phyloP scores from a whole-genome alignment of 2,888 invertebrate species.

The Hirudinaria manillensis region DNA sequence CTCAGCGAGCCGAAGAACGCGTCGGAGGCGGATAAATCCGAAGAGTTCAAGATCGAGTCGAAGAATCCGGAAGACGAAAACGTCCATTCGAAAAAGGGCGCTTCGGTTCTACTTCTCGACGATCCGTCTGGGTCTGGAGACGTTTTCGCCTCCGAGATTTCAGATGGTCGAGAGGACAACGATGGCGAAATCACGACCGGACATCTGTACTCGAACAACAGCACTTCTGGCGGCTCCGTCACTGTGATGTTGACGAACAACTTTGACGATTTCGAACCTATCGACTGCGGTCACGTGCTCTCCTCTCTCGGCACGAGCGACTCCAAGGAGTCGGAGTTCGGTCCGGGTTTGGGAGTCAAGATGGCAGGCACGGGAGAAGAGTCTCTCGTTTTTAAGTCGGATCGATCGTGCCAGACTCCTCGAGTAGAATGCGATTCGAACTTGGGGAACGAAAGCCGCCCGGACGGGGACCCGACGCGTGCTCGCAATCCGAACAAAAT shows the following conservation, averaged over 20 bases:
- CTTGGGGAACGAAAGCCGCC: not conserved
- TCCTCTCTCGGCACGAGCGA: not conserved
- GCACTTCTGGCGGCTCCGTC: constrained; percentile 25
- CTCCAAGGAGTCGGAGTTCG: not conserved
- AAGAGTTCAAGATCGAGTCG: not conserved
- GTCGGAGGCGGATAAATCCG: not conserved
- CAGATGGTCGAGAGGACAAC: not conserved
- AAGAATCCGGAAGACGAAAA: not conserved
- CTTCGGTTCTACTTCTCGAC: not conserved
- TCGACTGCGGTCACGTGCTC: not conserved
- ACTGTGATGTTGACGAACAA: constrained; percentile 20
- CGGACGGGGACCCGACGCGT: not conserved
- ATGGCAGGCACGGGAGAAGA: not conserved
- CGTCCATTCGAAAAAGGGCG: not conserved
- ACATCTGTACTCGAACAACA: constrained; percentile 20
- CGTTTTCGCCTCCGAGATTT: not conserved
- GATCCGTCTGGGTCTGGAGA: not conserved
- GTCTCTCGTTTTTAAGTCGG: not conserved
- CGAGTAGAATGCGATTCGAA: not conserved
- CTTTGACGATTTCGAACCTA: constrained; percentile 16
- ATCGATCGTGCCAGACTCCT: not conserved
- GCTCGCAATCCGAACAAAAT: not conserved
- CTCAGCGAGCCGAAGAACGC: not conserved
- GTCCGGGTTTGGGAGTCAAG: not conserved
- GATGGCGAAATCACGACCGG: not conserved